Evolutionary conservation across 2,888 invertebrate species (phyloP).

Genomic region (Leucophora obtusa): DNA sequence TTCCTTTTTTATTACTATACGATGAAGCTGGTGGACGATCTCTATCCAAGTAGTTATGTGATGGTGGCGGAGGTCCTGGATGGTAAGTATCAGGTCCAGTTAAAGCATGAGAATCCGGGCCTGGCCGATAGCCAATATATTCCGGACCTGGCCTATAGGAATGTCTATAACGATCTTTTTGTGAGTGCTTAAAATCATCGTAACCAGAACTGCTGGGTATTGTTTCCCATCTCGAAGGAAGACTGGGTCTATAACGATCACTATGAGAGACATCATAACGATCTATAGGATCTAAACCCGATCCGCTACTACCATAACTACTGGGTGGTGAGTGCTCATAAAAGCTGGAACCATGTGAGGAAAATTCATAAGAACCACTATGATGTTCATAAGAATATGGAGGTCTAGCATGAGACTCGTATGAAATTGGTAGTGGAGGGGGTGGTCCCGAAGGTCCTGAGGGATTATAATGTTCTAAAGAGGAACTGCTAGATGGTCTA

Average conservation of each 20-base stretch:
- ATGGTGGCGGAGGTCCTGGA: slow-evolving; percentile 66
- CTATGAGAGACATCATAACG: slow-evolving; percentile 74
- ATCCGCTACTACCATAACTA: slow-evolving; percentile 71
- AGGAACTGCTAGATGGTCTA: slow-evolving; percentile 70
- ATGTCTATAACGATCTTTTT: slow-evolving; percentile 73
- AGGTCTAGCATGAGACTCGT: slow-evolving; percentile 72
- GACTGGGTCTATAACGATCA: slow-evolving; percentile 70
- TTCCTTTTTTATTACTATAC: slow-evolving; percentile 69
- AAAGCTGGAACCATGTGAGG: slow-evolving; percentile 74
- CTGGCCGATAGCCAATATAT: slow-evolving; percentile 74
- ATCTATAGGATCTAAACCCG: slow-evolving; percentile 72
- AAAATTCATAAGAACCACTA: slow-evolving; percentile 73
- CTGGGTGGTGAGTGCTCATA: slow-evolving; percentile 75
- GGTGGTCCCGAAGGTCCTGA: slow-evolving; percentile 72
- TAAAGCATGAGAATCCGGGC: slow-evolving; percentile 64
- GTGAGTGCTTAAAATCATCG: slow-evolving; percentile 67
- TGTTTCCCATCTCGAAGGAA: slow-evolving; percentile 74
- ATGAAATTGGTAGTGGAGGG: slow-evolving; percentile 66
- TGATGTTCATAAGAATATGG: slow-evolving; percentile 72
- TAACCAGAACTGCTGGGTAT: slow-evolving; percentile 76
- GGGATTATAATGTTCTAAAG: slow-evolving; percentile 74
- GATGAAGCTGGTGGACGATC: slow-evolving; percentile 62
- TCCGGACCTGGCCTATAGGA: slow-evolving; percentile 73
- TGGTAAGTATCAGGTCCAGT: slow-evolving; percentile 65
- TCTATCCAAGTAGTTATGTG: slow-evolving; percentile 74